A percentile compares a stretch with the other conserved stretches of the same genome.
These are phyloP conservation scores for Macaca fascicularis DNA, from an alignment of 2,113 vertebrate genomes.

Conservation along the genomic window DNA sequence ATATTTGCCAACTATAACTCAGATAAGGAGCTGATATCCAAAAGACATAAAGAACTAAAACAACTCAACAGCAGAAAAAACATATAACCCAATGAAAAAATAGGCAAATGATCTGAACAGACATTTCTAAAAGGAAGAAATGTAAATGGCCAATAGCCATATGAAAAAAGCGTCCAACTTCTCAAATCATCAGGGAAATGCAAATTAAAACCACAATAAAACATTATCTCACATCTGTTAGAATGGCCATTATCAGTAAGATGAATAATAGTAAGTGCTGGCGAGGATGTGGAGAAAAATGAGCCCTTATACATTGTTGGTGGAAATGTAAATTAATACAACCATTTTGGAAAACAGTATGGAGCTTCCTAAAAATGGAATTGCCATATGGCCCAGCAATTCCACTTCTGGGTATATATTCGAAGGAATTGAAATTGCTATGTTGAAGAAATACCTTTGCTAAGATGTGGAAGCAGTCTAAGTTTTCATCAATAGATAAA, in stretches of 20 bases:
- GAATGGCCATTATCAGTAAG: neutral
- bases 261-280: neutral
- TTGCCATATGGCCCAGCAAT: neutral
- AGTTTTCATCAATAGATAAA: too few species aligned
- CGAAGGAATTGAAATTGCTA: neutral
- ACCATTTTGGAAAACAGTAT: neutral
- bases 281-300: neutral
- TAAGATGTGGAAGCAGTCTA: too few species aligned
- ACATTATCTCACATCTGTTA: neutral
- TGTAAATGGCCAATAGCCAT: neutral
- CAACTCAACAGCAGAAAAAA: neutral
- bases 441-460: neutral
- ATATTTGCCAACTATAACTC: neutral
- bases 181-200: neutral
- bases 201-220: neutral
- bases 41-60: neutral
- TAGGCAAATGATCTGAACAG: neutral
- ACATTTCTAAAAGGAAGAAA: neutral
- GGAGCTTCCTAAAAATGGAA: neutral
- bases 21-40: neutral
- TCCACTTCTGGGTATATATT: neutral
- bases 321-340: neutral
- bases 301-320: neutral
- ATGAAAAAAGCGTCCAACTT: neutral
- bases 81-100: neutral